Base-by-base conservation (phyloP, 2,888 invertebrate genomes). In the Hetaerina titia region DNA sequence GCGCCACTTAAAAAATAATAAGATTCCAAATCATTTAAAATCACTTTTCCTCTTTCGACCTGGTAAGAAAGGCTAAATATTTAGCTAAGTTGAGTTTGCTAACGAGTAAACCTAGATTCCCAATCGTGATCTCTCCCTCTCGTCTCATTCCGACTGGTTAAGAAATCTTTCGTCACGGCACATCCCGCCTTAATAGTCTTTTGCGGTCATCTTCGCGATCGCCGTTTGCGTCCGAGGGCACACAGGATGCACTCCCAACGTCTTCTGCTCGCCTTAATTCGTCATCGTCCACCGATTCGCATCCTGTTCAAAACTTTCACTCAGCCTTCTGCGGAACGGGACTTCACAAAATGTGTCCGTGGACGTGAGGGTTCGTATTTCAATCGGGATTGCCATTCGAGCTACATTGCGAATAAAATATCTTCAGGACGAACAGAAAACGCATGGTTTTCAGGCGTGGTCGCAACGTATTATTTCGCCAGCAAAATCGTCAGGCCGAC, bases 221-320 rank as follows among this genome's bases (percentile, higher is more conserved):
- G 31, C 25, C 13, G 81, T 81, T 25, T 31, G 81, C 31, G 81
- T 11, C 5, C 11, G 31, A 81, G 81, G 11, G 5, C 81, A 31
- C 81, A 31, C 25, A 81, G 81, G 81, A 31, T 25, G 31, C 11
- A 5, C 81, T 7, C 11, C 11, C 81, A 69, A 5, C 31, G 60
- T 60, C 31, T 8, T 8, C 31, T 69, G 69, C 69, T 69, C 81
- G 81, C n/a, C 69, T 57, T 11, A 56, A 64, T 92, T 69, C 69
- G 56, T 92, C 69, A 92, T 45, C 92, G 92, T 92, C 56, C n/a
- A n/a, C n/a, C 69, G 69, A 69, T 19, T 56, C 92, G 56, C 69
- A 92, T 92, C 69, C 69, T 56, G 69, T 56, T n/a, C 69, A n/a
- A n/a, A 74, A 92, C 92, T 69, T 92, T 92, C 74, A 56, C 74